Percentiles rank a stretch among this genome's conserved stretches.
These are phyloP conservation scores for Cordilura impudica DNA, from an alignment of 2,888 invertebrate genomes.

Conservation along the genomic window DNA sequence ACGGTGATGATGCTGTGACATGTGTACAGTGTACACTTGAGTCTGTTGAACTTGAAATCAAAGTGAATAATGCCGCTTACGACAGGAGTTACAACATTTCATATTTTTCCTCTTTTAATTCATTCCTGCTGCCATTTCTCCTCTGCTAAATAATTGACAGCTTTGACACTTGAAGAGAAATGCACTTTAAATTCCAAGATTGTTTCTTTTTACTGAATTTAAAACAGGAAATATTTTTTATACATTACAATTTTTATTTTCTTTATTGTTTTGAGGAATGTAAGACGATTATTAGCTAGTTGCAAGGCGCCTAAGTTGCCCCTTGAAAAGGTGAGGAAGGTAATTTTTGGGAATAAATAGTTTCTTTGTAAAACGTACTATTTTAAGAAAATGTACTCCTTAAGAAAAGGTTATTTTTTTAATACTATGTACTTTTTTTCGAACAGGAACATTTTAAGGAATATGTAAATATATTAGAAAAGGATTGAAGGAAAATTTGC, in stretches of 20 bases:
- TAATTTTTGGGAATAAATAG: too few species aligned
- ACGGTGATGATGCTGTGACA: conserved; percentile 48
- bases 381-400: too few species aligned
- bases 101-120: conserved; percentile 45
- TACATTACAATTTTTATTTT: not conserved
- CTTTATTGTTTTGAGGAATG: too few species aligned
- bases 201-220: conserved; percentile 11
- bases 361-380: too few species aligned
- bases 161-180: conserved; percentile 61
- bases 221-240: not conserved
- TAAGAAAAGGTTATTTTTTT: too few species aligned
- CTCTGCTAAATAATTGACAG: conserved; percentile 60
- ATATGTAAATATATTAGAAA: too few species aligned
- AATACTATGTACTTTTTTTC: too few species aligned
- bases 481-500: too few species aligned
- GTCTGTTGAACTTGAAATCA: conserved; percentile 63
- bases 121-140: conserved; percentile 6
- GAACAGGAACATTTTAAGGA: too few species aligned
- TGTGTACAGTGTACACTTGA: conserved; percentile 54
- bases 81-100: conserved; percentile 58
- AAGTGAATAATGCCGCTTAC: conserved; percentile 61
- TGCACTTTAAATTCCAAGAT: conserved; percentile 58
- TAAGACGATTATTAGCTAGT: too few species aligned
- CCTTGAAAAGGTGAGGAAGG: too few species aligned
- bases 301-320: too few species aligned